Percentiles rank a stretch among this genome's conserved stretches.
phyloP scores from a whole-genome alignment of 1,140 invertebrate genomes.

The Branchinecta lindahli region DNA sequence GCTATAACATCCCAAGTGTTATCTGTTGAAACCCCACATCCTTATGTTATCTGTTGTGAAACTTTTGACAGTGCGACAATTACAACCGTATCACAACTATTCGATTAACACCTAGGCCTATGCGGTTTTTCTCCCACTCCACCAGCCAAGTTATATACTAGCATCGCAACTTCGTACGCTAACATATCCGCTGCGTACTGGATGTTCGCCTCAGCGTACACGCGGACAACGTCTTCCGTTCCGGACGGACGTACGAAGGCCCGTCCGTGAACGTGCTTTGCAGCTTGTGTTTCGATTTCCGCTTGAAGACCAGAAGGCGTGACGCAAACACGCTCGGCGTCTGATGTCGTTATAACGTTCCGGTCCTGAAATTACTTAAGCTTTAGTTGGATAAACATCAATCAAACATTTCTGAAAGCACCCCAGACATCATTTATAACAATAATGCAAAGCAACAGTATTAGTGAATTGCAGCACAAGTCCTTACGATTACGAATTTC shows the following conservation, averaged over 20 bases:
- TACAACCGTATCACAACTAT: too few species aligned
- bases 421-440: not conserved
- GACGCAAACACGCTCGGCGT: conserved; percentile 65
- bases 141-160: conserved; percentile 57
- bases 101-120: not conserved
- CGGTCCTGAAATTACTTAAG: conserved; percentile 41
- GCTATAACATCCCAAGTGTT: too few species aligned
- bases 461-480: too few species aligned
- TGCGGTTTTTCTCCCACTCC: conserved; percentile 40
- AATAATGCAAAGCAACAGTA: conserved; percentile 13
- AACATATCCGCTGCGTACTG: conserved; percentile 51
- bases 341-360: conserved; percentile 59
- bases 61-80: too few species aligned
- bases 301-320: conserved; percentile 65
- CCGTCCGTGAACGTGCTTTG: conserved; percentile 50
- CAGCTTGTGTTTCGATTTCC: conserved; percentile 55
- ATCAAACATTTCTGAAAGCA: not conserved
- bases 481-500: too few species aligned
- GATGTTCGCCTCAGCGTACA: conserved; percentile 86
- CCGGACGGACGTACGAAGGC: conserved; percentile 90
- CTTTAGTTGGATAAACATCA: too few species aligned
- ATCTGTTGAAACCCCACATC: too few species aligned
- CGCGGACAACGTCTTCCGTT: conserved; percentile 88
- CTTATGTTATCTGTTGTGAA: too few species aligned
- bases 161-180: conserved; percentile 51